Evolutionary conservation across 1,140 invertebrate species (phyloP), one percentile per base, ranked within the genome.

Genomic region (Polypedilum vanderplanki): DNA sequence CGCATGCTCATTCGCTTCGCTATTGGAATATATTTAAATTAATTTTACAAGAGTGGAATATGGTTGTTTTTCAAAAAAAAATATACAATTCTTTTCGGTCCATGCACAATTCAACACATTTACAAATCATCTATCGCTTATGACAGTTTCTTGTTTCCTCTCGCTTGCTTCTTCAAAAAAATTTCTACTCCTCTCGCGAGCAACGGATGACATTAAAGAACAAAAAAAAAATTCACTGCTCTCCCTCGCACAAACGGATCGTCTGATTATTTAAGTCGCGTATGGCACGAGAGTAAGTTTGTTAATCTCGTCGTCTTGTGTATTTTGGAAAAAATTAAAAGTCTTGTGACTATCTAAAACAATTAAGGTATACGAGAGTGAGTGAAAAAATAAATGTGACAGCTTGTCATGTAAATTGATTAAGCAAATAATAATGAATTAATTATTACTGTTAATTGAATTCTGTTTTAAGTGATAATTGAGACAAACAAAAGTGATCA

Each of bases 341-440:
- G 1, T 33, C 24, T 33, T 33, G 24, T 33, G 24, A 33, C 24
- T 33, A 33, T 33, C 24, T 33, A 33, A 33, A 33, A 33, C 24
- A 33, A 33, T 33, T 33, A 33, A 33, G 24, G 24, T 33, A 33
- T 33, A 33, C 24, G 24, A 33, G 24, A 33, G 24, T 33, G 24
- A 33, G 24, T 12, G 12, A 57, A 57, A 57, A 15, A n/a, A 12
- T 12, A 57, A 57, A 12, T 57, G 1, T 1, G 5, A 1, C 1
- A 5, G 5, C 24, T 57, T 57, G 46, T 57, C 46, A 57, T 57
- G 46, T 57, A 12, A 57, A 57, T 8, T 57, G 46, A 57, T 57
- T 57, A 57, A n/a, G n/a, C 46, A 57, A 57, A 57, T 57, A 57
- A 57, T 57, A 57, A n/a, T 57, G 46, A 57, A 57, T 57, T 57